Conservation (phyloP, 2,113 vertebrate genomes). For the Hassar affinis region DNA sequence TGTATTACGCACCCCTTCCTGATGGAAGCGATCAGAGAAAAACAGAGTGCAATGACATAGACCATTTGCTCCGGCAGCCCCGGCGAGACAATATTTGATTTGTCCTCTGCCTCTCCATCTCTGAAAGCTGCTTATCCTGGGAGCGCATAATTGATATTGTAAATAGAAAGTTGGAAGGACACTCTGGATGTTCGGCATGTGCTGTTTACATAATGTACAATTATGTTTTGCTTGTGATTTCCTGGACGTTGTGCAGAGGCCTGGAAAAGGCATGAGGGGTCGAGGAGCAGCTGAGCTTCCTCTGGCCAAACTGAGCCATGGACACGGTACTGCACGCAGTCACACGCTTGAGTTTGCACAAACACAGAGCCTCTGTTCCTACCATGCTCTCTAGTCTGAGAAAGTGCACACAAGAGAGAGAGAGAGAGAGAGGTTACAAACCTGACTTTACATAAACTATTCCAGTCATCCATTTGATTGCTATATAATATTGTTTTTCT, state of each 20-base stretch:
- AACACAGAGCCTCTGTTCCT: conserved; percentile 69
- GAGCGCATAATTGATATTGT: conserved; percentile 70
- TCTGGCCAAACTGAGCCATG: conserved; percentile 46
- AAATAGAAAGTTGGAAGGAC: conserved; percentile 69
- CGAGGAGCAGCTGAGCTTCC: conserved; percentile 47
- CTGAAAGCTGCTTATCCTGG: conserved; percentile 62
- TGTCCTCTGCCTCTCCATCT: conserved; percentile 21
- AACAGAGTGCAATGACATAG: conserved; percentile 57
- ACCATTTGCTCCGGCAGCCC: conserved; percentile 56
- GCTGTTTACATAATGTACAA: conserved; percentile 73
- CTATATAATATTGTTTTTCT: not conserved
- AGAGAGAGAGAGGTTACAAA: not conserved
- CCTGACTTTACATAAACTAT: not conserved
- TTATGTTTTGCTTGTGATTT: conserved; percentile 73
- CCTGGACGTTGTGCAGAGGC: conserved; percentile 71
- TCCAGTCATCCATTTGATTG: not conserved
- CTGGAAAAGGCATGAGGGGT: conserved; percentile 63
- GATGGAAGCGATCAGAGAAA: conserved; percentile 48
- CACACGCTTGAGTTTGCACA: conserved; percentile 72
- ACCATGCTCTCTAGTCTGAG: conserved; percentile 46
- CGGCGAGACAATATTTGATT: conserved; percentile 55
- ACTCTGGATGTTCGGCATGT: conserved; percentile 64
- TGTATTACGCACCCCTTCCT: conserved; percentile 12
- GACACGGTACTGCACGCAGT: conserved; percentile 23
- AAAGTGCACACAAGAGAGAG: conserved; percentile 23